These are phyloP conservation scores for Chorisops tibialis DNA, from an alignment of 2,888 invertebrate species.

Conservation along the genomic window DNA sequence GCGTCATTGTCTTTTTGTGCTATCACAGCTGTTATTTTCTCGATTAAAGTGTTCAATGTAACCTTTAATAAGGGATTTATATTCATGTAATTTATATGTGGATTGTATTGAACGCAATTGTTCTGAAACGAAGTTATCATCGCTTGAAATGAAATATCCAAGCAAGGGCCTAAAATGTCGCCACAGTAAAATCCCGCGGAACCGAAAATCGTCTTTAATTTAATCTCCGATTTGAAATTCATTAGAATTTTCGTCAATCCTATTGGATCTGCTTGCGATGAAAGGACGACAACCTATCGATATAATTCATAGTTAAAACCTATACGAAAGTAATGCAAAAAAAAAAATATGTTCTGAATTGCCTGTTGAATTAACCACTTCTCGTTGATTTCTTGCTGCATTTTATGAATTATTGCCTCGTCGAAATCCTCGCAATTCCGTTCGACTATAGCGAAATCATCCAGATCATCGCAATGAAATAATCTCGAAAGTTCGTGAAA, in stretches of 20 bases:
- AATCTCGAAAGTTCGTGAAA: slow-evolving; percentile 7
- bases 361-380: slow-evolving; percentile 51
- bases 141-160: slow-evolving; percentile 54
- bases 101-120: slow-evolving; percentile 50
- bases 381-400: slow-evolving; percentile 46
- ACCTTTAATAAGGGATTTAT: slow-evolving; percentile 48
- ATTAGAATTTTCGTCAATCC: slow-evolving; percentile 45
- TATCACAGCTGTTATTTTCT: slow-evolving; percentile 37
- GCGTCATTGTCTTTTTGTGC: neutral
- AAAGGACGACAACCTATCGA: slow-evolving; percentile 48
- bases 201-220: slow-evolving; percentile 53
- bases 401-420: slow-evolving; percentile 4
- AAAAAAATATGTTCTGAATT: slow-evolving; percentile 31
- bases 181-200: slow-evolving; percentile 55
- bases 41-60: slow-evolving; percentile 43
- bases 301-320: slow-evolving; percentile 3
- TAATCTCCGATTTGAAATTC: slow-evolving; percentile 50
- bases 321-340: too few relatives aligned
- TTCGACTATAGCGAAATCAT: neutral
- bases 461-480: neutral
- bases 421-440: neutral
- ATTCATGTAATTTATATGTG: slow-evolving; percentile 52
- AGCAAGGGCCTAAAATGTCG: slow-evolving; percentile 55
- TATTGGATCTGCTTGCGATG: slow-evolving; percentile 42
- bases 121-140: slow-evolving; percentile 53